Evolutionary conservation across 2,113 vertebrate species (phyloP).

Genomic region (Rhabdomys dilectus): DNA sequence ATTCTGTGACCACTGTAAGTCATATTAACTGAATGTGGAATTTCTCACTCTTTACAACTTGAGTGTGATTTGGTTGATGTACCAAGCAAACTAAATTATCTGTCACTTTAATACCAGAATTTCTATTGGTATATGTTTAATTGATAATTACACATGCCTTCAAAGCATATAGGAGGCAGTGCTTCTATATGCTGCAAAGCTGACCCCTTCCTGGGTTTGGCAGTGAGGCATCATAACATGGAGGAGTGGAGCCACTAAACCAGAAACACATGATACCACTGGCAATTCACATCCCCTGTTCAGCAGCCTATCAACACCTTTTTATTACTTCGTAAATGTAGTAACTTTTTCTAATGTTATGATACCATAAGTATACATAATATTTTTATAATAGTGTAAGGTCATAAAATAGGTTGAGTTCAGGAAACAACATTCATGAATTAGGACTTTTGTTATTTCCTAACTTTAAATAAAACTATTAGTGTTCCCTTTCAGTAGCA

Average conservation of each 20-base stretch:
- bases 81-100: conserved; percentile 96
- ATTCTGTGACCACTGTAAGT: conserved; percentile 98
- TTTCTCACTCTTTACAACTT: conserved; percentile 99
- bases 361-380: neutral
- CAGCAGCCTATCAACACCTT: neutral
- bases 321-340: neutral
- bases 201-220: neutral
- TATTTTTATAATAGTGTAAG: neutral
- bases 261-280: neutral
- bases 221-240: neutral
- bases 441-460: neutral
- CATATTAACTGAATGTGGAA: conserved; percentile 97
- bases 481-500: neutral
- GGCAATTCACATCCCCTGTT: neutral
- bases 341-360: neutral
- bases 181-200: too few species aligned
- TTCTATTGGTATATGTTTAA: conserved; percentile 95
- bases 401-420: neutral
- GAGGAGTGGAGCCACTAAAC: neutral
- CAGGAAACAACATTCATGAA: neutral
- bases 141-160: conserved; percentile 97
- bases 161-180: conserved; percentile 14
- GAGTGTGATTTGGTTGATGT: conserved; percentile 97
- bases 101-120: conserved; percentile 96
- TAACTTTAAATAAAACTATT: neutral